Base-by-base conservation (phyloP, 1,140 invertebrate genomes). In the Cyclina sinensis region DNA sequence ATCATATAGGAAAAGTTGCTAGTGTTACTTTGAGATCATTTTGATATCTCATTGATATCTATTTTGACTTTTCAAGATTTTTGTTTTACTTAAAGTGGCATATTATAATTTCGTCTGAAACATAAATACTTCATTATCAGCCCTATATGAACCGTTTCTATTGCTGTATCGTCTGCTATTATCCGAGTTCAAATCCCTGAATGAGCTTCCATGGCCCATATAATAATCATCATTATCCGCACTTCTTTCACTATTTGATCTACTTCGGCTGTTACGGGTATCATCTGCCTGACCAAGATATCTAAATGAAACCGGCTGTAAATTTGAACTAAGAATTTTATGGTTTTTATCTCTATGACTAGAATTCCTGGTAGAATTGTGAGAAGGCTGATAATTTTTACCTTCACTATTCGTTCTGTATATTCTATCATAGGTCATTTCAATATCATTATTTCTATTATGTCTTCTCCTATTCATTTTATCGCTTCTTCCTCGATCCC, bases 31-130 rank as follows among this genome's bases (percentile, higher is more conserved):
- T n/a, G n/a, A n/a, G n/a, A n/a, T n/a, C n/a, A n/a, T n/a, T n/a
- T n/a, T n/a, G n/a, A n/a, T n/a, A n/a, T n/a, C n/a, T n/a, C n/a
- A n/a, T n/a, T n/a, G n/a, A n/a, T n/a, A n/a, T n/a, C n/a, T n/a
- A n/a, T n/a, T n/a, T n/a, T n/a, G n/a, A n/a, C n/a, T n/a, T n/a
- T n/a, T n/a, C n/a, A n/a, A n/a, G n/a, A n/a, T n/a, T n/a, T n/a
- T n/a, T n/a, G n/a, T n/a, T n/a, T n/a, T n/a, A n/a, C n/a, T n/a
- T n/a, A n/a, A n/a, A n/a, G n/a, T n/a, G n/a, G n/a, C n/a, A n/a
- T n/a, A n/a, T 14, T 43, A 84, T 35, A 84, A 30, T 37, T 84
- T 84, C 37, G 82, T 84, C 35, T 84, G 82, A 84, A 70, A 84
- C 65, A 84, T 74, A 32, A 32, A 68, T 37, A 84, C 35, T 18